Evolutionary conservation across 1,140 invertebrate genomes (phyloP), one percentile per base, ranked within the genome.

Genomic region (Panulirus ornatus): DNA sequence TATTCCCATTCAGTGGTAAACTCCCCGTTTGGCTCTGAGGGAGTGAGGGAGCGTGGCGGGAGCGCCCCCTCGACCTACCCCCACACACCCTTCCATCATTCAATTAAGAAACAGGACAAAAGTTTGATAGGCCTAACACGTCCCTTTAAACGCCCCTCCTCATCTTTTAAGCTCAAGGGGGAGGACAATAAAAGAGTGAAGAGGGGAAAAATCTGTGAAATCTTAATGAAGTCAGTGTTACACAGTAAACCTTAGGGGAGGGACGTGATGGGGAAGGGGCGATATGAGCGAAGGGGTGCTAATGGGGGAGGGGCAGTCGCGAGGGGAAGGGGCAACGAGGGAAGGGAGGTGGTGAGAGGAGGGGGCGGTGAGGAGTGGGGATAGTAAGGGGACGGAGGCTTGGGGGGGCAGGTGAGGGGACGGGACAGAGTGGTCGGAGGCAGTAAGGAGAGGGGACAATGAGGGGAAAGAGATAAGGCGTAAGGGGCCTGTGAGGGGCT

Each of bases 211-310:
- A 42, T 83, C 30, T 19, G 79, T 83, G 79, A 83, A 83, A 83
- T 83, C 58, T 83, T 83, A 83, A 83, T 83, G 79, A 83, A 83
- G 51, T 83, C 27, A 58, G 79, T 83, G 44, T 22, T 58, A 27
- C 63, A 54, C n/a, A 36, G 38, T 34, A 63, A 83, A 30, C 38
- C 5, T 58, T 30, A 16, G 47, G n/a, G 27, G n/a, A 6, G 27
- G 3, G 36, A 38, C 6, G 44, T 30, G 1, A 30, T 36, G 78
- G 54, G 78, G 44, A 34, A 1, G 47, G 44, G 2, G 78, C 1
- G 5, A 19, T 9, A 22, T 11, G 51, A 22, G 22, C 9, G 51
- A 54, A 22, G 51, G 40, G 36, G 73, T 36, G 73, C 0, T 36
- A 38, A 36, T 34, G 75, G 75, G n/a, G 36, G 14, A 42, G 42